phyloP scores from a whole-genome alignment of 2,113 vertebrate genomes.

The Rutilus rutilus region DNA sequence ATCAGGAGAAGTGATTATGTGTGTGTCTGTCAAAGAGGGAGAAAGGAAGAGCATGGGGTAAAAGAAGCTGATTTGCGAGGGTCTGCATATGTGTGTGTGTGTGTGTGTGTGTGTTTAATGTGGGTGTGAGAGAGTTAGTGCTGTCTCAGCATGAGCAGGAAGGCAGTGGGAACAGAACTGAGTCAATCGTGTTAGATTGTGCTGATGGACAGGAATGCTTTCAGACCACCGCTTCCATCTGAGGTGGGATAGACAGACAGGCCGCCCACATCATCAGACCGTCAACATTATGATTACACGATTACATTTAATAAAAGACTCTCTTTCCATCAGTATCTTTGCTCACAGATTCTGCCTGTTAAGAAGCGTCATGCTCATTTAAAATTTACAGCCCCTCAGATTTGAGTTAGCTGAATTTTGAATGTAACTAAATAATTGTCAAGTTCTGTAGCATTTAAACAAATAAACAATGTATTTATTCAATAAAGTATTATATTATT shows the following conservation, averaged over 20 bases:
- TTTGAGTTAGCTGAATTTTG: neutral
- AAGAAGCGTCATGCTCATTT: neutral
- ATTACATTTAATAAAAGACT: neutral
- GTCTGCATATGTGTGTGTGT: conserved; percentile 30
- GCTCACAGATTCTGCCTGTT: neutral
- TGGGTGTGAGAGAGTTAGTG: conserved; percentile 47
- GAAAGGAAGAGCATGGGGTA: conserved; percentile 11
- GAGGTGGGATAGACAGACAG: conserved; percentile 20
- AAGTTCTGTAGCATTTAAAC: neutral
- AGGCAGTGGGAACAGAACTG: conserved; percentile 59
- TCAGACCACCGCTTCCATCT: conserved; percentile 47
- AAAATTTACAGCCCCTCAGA: neutral
- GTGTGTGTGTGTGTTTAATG: neutral
- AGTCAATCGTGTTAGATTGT: conserved; percentile 59
- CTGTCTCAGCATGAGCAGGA: conserved; percentile 60
- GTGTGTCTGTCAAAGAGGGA: conserved; percentile 20
- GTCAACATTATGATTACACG: neutral
- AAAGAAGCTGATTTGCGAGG: conserved; percentile 3
- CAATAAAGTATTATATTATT: too few species aligned
- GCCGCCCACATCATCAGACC: neutral
- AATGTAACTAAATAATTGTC: neutral
- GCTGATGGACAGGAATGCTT: conserved; percentile 67
- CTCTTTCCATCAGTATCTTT: neutral
- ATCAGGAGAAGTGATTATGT: conserved; percentile 54
- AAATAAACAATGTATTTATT: neutral